Evolutionary conservation across 2,113 vertebrate species (phyloP).

Genomic region (Ptilorrhoa leucosticta): DNA sequence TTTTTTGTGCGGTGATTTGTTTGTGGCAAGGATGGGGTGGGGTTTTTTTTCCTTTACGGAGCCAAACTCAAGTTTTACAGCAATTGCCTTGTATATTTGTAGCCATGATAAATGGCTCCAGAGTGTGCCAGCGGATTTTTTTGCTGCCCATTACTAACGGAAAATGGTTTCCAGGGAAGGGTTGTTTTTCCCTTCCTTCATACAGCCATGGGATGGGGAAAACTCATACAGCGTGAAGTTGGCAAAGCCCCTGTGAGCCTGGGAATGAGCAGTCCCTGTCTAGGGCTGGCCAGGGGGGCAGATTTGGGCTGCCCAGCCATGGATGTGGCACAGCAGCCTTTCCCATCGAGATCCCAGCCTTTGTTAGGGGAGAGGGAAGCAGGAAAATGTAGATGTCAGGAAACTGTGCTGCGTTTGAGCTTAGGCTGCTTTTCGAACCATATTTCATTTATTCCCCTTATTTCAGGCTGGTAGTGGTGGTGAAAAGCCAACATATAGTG

Average conservation of each 20-base stretch:
- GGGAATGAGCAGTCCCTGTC: not conserved
- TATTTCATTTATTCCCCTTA: not conserved
- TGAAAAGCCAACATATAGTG: not conserved
- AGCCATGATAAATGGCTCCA: slow-evolving; percentile 11
- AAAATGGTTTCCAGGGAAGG: not conserved
- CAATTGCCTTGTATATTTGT: not conserved
- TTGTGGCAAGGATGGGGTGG: not conserved
- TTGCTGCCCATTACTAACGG: not conserved
- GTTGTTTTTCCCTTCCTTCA: not conserved
- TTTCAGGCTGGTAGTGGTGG: not conserved
- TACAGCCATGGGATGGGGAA: not conserved
- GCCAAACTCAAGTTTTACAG: slow-evolving; percentile 28
- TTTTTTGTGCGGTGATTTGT: not conserved
- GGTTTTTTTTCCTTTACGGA: not conserved
- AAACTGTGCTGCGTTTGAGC: not conserved
- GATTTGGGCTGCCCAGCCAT: not conserved
- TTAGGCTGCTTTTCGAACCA: not conserved
- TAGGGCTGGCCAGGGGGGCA: not conserved
- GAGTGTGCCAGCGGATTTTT: not conserved
- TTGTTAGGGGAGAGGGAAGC: not conserved
- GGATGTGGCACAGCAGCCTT: not conserved
- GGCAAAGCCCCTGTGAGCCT: not conserved
- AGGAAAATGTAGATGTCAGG: not conserved
- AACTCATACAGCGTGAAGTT: accelerated
- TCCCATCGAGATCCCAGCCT: not conserved